phyloP scores from a whole-genome alignment of 1,140 invertebrate species.

The Lucilia sericata region DNA sequence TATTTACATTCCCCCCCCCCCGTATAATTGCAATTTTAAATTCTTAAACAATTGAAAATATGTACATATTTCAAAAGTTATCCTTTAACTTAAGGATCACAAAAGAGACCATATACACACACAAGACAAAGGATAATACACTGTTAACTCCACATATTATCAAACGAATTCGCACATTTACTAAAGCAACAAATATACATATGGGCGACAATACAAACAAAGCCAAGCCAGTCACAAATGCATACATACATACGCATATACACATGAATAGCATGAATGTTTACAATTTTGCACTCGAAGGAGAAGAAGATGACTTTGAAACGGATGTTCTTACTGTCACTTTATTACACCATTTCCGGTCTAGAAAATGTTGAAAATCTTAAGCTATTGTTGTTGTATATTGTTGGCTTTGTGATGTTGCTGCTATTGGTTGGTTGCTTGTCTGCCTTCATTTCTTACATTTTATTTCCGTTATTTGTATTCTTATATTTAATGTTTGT shows the following conservation, averaged over 20 bases:
- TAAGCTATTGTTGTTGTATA: not conserved
- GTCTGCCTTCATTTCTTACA: not conserved
- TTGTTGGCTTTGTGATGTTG: not conserved
- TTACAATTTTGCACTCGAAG: constrained; percentile 36
- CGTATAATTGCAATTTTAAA: too few relatives aligned
- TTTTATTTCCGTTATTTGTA: constrained; percentile 11
- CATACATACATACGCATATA: not conserved
- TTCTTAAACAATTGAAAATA: too few relatives aligned
- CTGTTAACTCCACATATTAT: not conserved
- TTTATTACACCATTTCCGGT: constrained; percentile 45
- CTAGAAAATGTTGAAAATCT: not conserved
- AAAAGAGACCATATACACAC: too few relatives aligned
- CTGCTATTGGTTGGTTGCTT: not conserved
- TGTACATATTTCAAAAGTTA: too few relatives aligned
- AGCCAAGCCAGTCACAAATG: too few relatives aligned
- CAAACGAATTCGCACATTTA: not conserved
- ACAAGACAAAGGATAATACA: too few relatives aligned
- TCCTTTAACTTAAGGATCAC: too few relatives aligned
- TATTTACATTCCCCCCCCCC: too few relatives aligned
- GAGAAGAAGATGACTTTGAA: constrained; percentile 43
- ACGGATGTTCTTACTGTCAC: constrained; percentile 46
- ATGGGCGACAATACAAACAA: not conserved
- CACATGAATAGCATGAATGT: not conserved
- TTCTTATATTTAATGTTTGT: not conserved
- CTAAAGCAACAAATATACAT: not conserved